Evolutionary conservation across 1,140 invertebrate genomes (phyloP).

Genomic region (Yoshiicerus persimilis): DNA sequence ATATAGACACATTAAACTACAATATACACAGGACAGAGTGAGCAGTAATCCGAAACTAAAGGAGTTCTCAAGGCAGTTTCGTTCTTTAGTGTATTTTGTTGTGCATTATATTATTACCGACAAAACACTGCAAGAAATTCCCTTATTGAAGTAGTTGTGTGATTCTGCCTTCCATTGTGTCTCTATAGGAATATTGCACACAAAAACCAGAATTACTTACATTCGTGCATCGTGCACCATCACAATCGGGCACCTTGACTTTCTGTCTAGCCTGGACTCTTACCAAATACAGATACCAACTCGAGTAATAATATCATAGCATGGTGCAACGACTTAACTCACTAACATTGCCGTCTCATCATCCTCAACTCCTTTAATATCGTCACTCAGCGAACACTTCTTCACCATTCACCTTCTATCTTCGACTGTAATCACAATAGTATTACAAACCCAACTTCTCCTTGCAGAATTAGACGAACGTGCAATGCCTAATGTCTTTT

Average conservation of each 20-base stretch:
- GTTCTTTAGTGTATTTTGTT: background rate
- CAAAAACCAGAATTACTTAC: background rate
- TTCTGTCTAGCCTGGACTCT: background rate
- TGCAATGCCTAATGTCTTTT: too few relatives aligned
- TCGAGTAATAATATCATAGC: background rate
- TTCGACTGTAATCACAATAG: background rate
- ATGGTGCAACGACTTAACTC: background rate
- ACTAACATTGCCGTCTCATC: background rate
- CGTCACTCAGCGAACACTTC: background rate
- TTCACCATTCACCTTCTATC: background rate
- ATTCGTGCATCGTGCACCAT: background rate
- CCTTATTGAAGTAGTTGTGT: too few relatives aligned
- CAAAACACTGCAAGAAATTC: background rate
- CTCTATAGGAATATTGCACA: background rate
- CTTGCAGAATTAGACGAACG: too few relatives aligned
- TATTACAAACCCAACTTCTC: too few relatives aligned
- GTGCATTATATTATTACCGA: background rate
- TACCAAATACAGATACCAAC: background rate
- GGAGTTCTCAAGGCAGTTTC: background rate
- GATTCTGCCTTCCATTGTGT: background rate
- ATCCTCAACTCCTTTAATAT: background rate
- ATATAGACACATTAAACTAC: background rate
- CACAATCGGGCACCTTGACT: background rate
- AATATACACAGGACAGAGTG: background rate
- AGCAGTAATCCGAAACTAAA: background rate